Conservation (phyloP, 2,888 invertebrate species). For the Mimumesa dahlbomi region DNA sequence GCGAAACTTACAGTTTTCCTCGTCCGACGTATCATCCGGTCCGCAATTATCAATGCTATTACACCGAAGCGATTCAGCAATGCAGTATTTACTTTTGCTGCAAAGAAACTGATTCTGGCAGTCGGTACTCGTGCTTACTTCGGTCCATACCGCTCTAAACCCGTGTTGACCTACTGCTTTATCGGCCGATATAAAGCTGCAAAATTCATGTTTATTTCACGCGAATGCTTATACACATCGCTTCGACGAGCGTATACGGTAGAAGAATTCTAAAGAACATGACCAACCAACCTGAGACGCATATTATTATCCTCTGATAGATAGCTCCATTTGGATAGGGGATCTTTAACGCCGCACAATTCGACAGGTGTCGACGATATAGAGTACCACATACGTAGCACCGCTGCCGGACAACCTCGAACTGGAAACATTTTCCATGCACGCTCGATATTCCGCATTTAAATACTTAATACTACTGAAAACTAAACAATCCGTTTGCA, state of each 20-base stretch:
- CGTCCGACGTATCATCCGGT: conserved; percentile 87
- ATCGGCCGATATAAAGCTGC: conserved; percentile 96
- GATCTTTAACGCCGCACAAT: conserved; percentile 92
- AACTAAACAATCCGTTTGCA: conserved; percentile 9
- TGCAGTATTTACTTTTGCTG: conserved; percentile 88
- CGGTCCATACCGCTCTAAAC: conserved; percentile 97
- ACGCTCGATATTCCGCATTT: neutral
- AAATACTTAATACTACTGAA: neutral
- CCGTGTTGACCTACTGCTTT: conserved; percentile 97
- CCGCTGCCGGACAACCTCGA: conserved; percentile 95
- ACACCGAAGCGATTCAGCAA: conserved; percentile 88
- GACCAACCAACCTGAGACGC: conserved; percentile 87
- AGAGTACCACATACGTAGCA: conserved; percentile 93
- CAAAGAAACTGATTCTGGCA: conserved; percentile 87
- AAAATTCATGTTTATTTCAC: conserved; percentile 47
- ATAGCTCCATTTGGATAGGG: conserved; percentile 90
- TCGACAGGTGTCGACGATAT: conserved; percentile 90
- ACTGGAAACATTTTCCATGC: conserved; percentile 80
- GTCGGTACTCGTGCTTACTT: conserved; percentile 86
- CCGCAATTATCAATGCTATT: conserved; percentile 93
- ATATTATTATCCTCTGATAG: conserved; percentile 93
- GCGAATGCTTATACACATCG: no score
- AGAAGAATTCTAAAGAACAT: no score
- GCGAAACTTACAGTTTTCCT: conserved; percentile 88
- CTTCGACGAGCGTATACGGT: no score